Base-by-base conservation (phyloP, 2,113 vertebrate species). In the Pelecanoides urinatrix region DNA sequence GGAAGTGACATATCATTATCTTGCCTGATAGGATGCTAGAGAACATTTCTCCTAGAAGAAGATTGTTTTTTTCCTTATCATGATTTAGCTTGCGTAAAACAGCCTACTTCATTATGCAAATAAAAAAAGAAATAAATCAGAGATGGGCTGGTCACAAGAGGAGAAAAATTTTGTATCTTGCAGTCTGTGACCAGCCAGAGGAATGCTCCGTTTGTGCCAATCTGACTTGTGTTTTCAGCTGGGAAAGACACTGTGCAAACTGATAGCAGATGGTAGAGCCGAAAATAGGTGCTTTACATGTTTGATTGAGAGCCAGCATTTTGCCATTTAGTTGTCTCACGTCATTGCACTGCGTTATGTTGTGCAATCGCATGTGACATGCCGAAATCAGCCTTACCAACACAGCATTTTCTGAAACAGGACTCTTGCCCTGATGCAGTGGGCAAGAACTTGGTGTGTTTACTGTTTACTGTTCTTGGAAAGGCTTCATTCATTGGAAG, bases 281-380 rank as follows among this genome's bases (percentile, higher is more conserved):
- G 10, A 97, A 97, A 97, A 92, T 95, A 97, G 90, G 91, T 94
- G 77, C 66, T 94, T 97, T 86, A 90, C 77, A 76, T 91, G 86
- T 75, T 95, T 97, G 96, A 91, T 52, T 58, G 73, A 56, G 73
- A 91, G 92, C 95, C 96, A 97, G 89, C 22, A 90, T 97, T 94
- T 97, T 96, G 95, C 94, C 86, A 73, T 97, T 95, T 92, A 47
- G 86, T 91, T 91, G 80, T 85, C 77, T 83, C 89, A 92, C 32
- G 66, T 92, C 68, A 92, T 66, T 91, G 49, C 80, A n/a, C 77
- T 50, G 66, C 2, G 14, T 90, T 96, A 62, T 55, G 77, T 66
- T 70, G 70, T 87, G 80, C 86, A 93, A 80, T 61, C 17, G 6
- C 8, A 3, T 74, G 50, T 86, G 79, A 90, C 78, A 88, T 26